Evolutionary conservation across 1,140 invertebrate genomes (phyloP).

Genomic region (Paramacrobiotus metropolitanus): DNA sequence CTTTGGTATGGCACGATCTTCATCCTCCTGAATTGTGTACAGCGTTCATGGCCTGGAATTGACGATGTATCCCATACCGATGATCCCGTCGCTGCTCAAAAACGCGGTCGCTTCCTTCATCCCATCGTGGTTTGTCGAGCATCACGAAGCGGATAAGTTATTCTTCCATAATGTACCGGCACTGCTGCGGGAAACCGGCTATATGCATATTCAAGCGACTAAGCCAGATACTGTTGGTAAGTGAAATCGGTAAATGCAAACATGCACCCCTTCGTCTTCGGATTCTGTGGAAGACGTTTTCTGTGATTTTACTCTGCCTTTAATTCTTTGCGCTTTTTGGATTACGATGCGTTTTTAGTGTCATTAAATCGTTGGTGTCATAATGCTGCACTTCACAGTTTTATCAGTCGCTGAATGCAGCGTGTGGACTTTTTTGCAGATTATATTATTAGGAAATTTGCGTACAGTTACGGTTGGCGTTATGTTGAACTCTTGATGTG

Average conservation of each 20-base stretch:
- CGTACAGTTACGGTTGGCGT: too few species aligned
- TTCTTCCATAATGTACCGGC: conserved; percentile 21
- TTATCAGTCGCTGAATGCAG: too few species aligned
- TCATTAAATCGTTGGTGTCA: background rate
- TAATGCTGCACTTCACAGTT: too few species aligned
- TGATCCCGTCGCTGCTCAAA: conserved; percentile 24
- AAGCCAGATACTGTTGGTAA: conserved; percentile 71
- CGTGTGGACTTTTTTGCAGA: too few species aligned
- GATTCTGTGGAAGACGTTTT: conserved; percentile 10
- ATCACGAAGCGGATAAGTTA: conserved; percentile 28
- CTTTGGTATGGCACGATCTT: too few species aligned
- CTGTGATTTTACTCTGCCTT: conserved; percentile 7
- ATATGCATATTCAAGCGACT: conserved; percentile 48
- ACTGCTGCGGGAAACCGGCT: conserved; percentile 44
- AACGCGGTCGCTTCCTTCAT: conserved; percentile 28
- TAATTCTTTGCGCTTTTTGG: background rate
- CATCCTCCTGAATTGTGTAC: conserved; percentile 11
- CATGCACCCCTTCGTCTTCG: background rate
- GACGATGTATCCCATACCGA: conserved; percentile 32
- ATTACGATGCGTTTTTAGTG: too few species aligned
- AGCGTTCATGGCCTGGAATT: conserved; percentile 39
- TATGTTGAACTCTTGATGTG: too few species aligned
- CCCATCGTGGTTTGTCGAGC: conserved; percentile 32
- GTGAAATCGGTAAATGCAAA: conserved; percentile 11
- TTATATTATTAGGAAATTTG: too few species aligned